Evolutionary conservation across 1,140 invertebrate species (phyloP).

Genomic region (Eriocheir sinensis): DNA sequence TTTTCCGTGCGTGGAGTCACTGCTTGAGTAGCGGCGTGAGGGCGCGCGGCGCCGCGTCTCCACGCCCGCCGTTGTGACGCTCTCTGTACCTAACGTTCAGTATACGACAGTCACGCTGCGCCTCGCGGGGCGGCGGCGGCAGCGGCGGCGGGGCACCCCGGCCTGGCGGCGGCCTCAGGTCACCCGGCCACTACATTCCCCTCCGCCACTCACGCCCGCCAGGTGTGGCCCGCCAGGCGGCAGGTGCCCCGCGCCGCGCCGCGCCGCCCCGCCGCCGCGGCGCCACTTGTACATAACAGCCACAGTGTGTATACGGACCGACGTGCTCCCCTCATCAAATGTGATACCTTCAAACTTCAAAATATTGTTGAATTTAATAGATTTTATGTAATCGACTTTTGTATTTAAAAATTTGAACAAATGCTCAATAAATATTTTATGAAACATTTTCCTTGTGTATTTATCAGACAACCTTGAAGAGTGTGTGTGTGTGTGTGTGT

Average conservation of each 20-base stretch:
- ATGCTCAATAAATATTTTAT: constrained; percentile 78
- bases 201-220: neutral
- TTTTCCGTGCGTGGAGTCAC: neutral
- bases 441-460: constrained; percentile 17
- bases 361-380: constrained; percentile 78
- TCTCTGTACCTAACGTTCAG: constrained; percentile 23
- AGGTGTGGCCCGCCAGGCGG: neutral
- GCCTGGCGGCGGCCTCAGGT: neutral
- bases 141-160: neutral
- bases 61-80: constrained; percentile 7
- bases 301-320: constrained; percentile 74
- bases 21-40: constrained; percentile 17
- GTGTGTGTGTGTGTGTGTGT: too few species aligned
- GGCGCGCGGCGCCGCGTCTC: neutral
- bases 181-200: constrained; percentile 10
- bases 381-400: constrained; percentile 78
- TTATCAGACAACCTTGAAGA: neutral
- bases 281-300: constrained; percentile 39
- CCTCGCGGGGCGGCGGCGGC: neutral
- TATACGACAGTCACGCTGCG: constrained; percentile 20
- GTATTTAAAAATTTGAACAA: constrained; percentile 77
- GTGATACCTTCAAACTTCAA: constrained; percentile 77
- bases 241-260: neutral
- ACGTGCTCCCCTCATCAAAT: constrained; percentile 70
- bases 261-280: neutral